Evolutionary conservation across 1,140 invertebrate genomes (phyloP).

Genomic region (Subanguina moxae): DNA sequence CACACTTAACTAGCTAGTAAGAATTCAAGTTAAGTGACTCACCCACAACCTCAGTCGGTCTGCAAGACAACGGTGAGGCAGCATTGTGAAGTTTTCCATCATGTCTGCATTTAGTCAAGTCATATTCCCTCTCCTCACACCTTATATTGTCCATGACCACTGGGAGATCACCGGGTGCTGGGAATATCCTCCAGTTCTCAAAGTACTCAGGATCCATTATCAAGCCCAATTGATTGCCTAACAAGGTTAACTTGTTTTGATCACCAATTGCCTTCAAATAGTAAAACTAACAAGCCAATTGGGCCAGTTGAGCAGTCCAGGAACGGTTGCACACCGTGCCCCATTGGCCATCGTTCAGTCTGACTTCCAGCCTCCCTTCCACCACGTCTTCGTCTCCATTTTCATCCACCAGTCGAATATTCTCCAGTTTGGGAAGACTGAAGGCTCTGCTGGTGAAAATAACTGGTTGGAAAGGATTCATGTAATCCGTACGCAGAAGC

Average conservation of each 20-base stretch:
- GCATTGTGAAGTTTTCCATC: conserved; percentile 64
- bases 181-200: conserved; percentile 64
- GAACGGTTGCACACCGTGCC: conserved; percentile 93
- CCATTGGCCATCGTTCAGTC: conserved; percentile 72
- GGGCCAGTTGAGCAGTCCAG: conserved; percentile 86
- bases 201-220: conserved; percentile 87
- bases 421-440: conserved; percentile 31
- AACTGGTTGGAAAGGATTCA: conserved; percentile 40
- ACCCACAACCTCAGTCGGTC: conserved; percentile 53
- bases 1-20: too few relatives aligned
- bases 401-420: conserved; percentile 55
- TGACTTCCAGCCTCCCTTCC: conserved; percentile 65
- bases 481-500: conserved; percentile 51
- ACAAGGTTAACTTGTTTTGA: conserved; percentile 59
- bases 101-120: conserved; percentile 78
- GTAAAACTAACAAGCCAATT: conserved; percentile 66
- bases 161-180: conserved; percentile 34
- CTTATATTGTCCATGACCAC: conserved; percentile 73
- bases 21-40: too few relatives aligned
- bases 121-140: conserved; percentile 84
- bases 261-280: neutral
- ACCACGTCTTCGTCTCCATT: conserved; percentile 49
- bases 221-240: conserved; percentile 83
- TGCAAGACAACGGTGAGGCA: conserved; percentile 36
- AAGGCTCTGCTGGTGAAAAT: conserved; percentile 50